A percentile compares a stretch with the other conserved stretches of the same genome.
Conservation (phyloP, 2,113 vertebrate species). For the Mesitornis unicolor region DNA sequence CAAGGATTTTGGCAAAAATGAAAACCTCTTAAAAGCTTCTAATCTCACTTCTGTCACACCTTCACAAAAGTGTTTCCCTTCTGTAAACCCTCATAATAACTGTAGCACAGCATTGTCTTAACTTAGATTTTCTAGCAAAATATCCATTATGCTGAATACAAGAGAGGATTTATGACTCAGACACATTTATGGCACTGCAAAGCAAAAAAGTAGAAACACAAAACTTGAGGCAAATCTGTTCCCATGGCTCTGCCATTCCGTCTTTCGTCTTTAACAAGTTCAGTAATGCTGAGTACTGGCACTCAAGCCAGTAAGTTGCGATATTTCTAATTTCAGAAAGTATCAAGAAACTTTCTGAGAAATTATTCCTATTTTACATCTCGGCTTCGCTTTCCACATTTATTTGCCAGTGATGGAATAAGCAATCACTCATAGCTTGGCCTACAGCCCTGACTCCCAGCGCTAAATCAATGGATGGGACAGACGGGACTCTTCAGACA, state of each 20-base stretch:
- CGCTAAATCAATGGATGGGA: not conserved
- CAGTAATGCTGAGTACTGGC: not conserved
- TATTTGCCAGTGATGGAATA: not conserved
- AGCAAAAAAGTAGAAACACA: not conserved
- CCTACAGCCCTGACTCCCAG: not conserved
- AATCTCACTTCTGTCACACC: accelerated
- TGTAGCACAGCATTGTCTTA: not conserved
- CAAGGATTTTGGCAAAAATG: not conserved
- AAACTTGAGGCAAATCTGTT: not conserved
- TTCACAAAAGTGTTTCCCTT: not conserved
- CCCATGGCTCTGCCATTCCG: not conserved
- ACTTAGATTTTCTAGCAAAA: not conserved
- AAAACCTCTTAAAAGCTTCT: not conserved
- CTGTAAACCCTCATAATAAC: not conserved
- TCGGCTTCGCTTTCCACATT: not conserved
- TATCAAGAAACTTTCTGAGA: not conserved
- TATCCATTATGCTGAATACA: not conserved
- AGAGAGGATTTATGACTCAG: not conserved
- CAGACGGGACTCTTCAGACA: not conserved
- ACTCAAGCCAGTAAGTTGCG: not conserved
- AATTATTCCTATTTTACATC: not conserved
- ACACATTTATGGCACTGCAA: not conserved
- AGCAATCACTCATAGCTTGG: not conserved
- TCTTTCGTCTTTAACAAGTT: not conserved
- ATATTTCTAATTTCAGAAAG: not conserved